Evolutionary conservation across 2,797 vertebrate genomes (phyloP).

Genomic region (Rhinichthys osculus): DNA sequence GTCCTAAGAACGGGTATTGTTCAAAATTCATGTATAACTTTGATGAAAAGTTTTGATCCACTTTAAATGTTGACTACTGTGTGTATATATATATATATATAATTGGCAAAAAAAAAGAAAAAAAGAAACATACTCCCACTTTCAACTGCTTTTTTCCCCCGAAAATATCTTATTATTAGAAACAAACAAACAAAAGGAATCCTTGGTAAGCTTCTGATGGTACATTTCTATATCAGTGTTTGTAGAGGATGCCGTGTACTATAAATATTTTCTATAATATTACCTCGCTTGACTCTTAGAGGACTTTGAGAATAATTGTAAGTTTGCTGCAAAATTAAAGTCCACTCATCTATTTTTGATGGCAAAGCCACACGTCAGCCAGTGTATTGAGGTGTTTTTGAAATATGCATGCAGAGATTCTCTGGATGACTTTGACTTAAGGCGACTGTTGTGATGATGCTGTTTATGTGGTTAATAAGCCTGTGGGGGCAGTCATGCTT

Average conservation of each 20-base stretch:
- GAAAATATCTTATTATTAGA: background rate
- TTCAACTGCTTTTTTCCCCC: too few species aligned
- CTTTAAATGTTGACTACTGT: too few species aligned
- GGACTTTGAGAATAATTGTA: slow-evolving; percentile 17
- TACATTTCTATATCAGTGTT: background rate
- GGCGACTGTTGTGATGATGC: slow-evolving; percentile 15
- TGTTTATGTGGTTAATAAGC: slow-evolving; percentile 49
- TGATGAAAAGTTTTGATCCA: too few species aligned
- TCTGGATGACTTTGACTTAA: slow-evolving; percentile 50
- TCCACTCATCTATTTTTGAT: slow-evolving; percentile 40
- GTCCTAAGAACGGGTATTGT: too few species aligned
- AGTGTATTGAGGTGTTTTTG: slow-evolving; percentile 33
- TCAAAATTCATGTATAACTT: too few species aligned
- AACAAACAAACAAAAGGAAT: background rate
- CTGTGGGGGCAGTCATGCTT: slow-evolving; percentile 7
- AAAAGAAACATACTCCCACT: too few species aligned
- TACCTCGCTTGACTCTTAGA: background rate
- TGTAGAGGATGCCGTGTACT: background rate
- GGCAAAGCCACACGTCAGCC: background rate
- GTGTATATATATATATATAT: too few species aligned
- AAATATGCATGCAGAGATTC: slow-evolving; percentile 47
- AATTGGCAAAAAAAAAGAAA: too few species aligned
- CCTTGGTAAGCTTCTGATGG: background rate
- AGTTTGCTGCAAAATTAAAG: slow-evolving; percentile 29
- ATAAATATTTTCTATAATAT: background rate